A percentile compares a stretch with the other conserved stretches of the same genome.
These are phyloP conservation scores for Alces alces DNA, from an alignment of 2,113 vertebrate species.

Conservation along the genomic window DNA sequence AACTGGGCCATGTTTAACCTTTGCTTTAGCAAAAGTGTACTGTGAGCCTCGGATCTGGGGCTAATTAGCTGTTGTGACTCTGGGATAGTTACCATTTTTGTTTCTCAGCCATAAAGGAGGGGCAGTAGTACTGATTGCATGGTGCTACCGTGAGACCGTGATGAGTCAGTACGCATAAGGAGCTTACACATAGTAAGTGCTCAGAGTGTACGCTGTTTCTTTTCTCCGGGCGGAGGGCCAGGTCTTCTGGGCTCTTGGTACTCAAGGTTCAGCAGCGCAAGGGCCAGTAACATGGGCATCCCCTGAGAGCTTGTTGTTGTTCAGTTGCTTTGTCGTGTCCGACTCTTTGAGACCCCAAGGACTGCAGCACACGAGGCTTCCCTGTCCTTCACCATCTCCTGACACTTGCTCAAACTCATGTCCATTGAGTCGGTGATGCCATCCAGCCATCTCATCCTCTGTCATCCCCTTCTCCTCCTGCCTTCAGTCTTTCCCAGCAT, in stretches of 20 bases:
- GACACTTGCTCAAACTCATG: background rate
- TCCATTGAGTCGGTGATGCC: background rate
- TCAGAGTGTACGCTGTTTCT: fast-evolving
- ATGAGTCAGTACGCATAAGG: background rate
- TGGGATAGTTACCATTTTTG: background rate
- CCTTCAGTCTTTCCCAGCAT: background rate
- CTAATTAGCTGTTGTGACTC: background rate
- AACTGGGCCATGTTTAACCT: background rate
- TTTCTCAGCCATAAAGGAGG: background rate
- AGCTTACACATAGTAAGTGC: fast-evolving
- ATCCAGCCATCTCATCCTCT: background rate
- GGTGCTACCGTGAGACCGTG: background rate
- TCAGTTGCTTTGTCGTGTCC: background rate
- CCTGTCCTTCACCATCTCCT: background rate
- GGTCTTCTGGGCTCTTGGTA: background rate
- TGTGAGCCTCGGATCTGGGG: background rate
- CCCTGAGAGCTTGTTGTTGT: background rate
- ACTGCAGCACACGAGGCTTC: background rate
- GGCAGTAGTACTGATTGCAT: background rate
- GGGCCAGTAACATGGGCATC: background rate
- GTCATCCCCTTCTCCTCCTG: background rate
- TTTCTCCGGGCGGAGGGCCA: background rate
- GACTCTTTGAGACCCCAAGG: background rate
- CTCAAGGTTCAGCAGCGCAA: background rate
- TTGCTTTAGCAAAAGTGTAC: background rate